Evolutionary conservation across 2,113 vertebrate genomes (phyloP), one percentile per base, ranked within the genome.

Genomic region (Megaptera novaeangliae): DNA sequence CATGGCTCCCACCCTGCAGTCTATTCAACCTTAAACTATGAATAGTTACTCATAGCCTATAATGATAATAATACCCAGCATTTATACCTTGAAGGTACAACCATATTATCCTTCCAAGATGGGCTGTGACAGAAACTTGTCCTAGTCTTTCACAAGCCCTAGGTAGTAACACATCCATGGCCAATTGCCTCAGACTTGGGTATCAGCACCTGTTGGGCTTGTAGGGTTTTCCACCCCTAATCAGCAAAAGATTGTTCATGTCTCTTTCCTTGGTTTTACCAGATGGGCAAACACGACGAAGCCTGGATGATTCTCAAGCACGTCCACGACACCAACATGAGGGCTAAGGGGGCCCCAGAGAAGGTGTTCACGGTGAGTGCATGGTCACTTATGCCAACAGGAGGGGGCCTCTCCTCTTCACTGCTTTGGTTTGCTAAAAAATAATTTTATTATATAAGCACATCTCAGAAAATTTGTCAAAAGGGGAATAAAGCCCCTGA

Each of bases 301-400:
- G 99, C 99, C 49, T 99, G 99, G 99, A 99, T 99, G 99, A 99
- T 99, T 94, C 99, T 99, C 95, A 99, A 99, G 87, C 98, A 98
- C 80, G 99, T 99, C 88, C 99, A 99, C 5, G 99, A 99, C 98
- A 99, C 99, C 97, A 99, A 99, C 98, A 99, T 99, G 99, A 98
- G 99, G 68, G 99, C 99, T 7, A 99, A 99, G 86, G 99, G 99
- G 0, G 98, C 99, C 93, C 99, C 99, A 0, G 99, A 99, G 98
- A 99, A 99, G 97, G 99, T 99, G 72, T 99, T 99, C 96, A 99
- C 99, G 59, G 99, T 99, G 97, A 99, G 99, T 95, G n/a, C 34
- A 52, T 12, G 4, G 49, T 2, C 25, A 13, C 12, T 36, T 13
- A 0, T 0, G 29, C 21, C 71, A 44, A 2, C 34, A 1, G 3